Evolutionary conservation across 2,797 vertebrate genomes (phyloP), one percentile per base, ranked within the genome.

Genomic region (Sebastes cheni): DNA sequence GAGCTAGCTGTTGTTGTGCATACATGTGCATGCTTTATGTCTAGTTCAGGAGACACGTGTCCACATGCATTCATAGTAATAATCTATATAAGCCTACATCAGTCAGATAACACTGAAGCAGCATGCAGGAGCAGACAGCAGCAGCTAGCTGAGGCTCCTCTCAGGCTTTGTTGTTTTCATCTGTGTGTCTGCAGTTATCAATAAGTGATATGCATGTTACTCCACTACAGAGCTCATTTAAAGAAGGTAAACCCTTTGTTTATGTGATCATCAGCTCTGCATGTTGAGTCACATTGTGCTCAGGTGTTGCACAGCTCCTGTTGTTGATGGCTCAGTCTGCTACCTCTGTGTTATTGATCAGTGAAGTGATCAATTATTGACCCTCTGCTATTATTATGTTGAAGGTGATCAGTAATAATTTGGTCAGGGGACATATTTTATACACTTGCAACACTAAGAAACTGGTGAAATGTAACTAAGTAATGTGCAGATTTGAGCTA

Each of bases 121-220:
- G 92, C 27, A 93, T 93, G 93, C 85, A 93, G 93, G 90, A 89
- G 67, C 0, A 56, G 23, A 52, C 77, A 1, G 11, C 77, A 1
- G 11, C 72, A 69, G 85, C 76, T 82, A 77, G 76, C 79, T 59
- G 69, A 34, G 34, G 69, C 6, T 81, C 64, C 61, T 75, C 6
- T 7, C 25, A 75, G 71, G 83, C 90, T 88, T 91, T 91, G 89
- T 91, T n/a, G 13, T n/a, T 67, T 75, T 62, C 59, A 30, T 13
- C 13, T 36, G 4, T 46, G 16, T 1, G 22, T 18, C 14, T 3
- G 62, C 65, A 39, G 20, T 55, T 23, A 12, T 18, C 55, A 60
- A 34, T 59, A 6, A 1, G 10, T 2, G 0, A 4, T 1, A 1
- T 12, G 4, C 6, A 1, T 39, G 54, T 30, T 5, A 4, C 36